Evolutionary conservation across 2,888 invertebrate genomes (phyloP), one percentile per base, ranked within the genome.

Genomic region (Hipparchia semele): DNA sequence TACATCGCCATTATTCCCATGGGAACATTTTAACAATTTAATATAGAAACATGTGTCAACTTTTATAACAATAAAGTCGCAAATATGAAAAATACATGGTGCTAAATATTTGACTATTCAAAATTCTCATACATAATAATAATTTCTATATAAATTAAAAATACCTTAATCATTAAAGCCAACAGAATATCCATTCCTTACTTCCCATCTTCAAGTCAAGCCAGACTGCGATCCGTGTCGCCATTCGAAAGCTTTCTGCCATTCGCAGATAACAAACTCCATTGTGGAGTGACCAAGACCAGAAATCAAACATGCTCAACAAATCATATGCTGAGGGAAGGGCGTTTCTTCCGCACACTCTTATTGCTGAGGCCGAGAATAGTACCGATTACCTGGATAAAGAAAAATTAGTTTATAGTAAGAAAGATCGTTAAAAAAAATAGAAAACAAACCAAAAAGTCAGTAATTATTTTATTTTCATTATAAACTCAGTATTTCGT

Each of bases 361-460:
- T 96, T 96, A 83, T 96, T 96, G 88, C 96, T 96, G 84, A 96
- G 95, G 6, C 97, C 96, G 82, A 97, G 96, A 81, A 97, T 96
- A 82, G 96, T 96, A 74, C 97, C 97, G 86, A 97, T 95, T 79
- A 94, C 94, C 95, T 95, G 89, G 53, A 78, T 46, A 78, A 80
- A 81, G 75, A 80, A 78, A 74, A 72, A 9, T 6, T 39, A 61
- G 53, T 54, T 13, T 68, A 66, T 58, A 51, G 59, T 58, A 59
- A 58, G 49, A 65, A 53, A 7, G 7, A 2, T 65, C 23, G 13
- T 7, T 53, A 33, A 65, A 33, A 51, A 33, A 13, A 68, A 46
- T 64, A n/a, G 12, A 51, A n/a, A 51, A 54, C 51, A 68, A 73
- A 70, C 53, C 54, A 51, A 61, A 53, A 5, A 9, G 53, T 69